phyloP scores from a whole-genome alignment of 2,888 invertebrate genomes.

The Habrosyne pyritoides region DNA sequence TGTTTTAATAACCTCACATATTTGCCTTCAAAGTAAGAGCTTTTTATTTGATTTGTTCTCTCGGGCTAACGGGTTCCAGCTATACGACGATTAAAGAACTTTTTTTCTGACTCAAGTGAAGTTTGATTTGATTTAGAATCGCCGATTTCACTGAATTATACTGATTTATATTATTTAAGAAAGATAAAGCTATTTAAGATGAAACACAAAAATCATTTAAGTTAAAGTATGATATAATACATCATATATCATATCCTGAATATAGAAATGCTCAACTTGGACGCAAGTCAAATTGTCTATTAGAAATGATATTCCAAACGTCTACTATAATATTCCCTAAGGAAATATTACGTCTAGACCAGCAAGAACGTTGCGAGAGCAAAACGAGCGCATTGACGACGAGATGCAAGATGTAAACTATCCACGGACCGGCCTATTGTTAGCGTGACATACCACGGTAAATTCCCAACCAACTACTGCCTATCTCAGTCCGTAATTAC shows the following conservation, averaged over 20 bases:
- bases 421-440: conserved; percentile 68
- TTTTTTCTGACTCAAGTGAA: conserved; percentile 11
- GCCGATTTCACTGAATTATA: neutral
- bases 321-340: conserved; percentile 59
- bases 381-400: conserved; percentile 57
- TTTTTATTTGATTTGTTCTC: conserved; percentile 70
- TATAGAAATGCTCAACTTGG: neutral
- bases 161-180: no score
- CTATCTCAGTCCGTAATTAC: conserved; percentile 64
- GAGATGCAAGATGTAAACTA: conserved; percentile 47
- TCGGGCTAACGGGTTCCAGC: conserved; percentile 40
- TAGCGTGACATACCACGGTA: conserved; percentile 72
- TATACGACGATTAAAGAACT: conserved; percentile 21
- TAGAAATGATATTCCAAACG: conserved; percentile 52
- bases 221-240: neutral
- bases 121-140: conserved; percentile 34
- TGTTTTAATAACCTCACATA: conserved; percentile 77
- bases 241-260: neutral
- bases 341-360: conserved; percentile 80
- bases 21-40: conserved; percentile 68
- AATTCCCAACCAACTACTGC: conserved; percentile 58
- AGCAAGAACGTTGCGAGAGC: conserved; percentile 67
- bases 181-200: no score
- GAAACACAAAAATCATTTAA: no score
- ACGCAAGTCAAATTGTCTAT: conserved; percentile 14